A percentile compares a stretch with the other conserved stretches of the same genome.
These are phyloP conservation scores for Ondatra zibethicus DNA, from an alignment of 2,113 vertebrate genomes.

Conservation along the genomic window DNA sequence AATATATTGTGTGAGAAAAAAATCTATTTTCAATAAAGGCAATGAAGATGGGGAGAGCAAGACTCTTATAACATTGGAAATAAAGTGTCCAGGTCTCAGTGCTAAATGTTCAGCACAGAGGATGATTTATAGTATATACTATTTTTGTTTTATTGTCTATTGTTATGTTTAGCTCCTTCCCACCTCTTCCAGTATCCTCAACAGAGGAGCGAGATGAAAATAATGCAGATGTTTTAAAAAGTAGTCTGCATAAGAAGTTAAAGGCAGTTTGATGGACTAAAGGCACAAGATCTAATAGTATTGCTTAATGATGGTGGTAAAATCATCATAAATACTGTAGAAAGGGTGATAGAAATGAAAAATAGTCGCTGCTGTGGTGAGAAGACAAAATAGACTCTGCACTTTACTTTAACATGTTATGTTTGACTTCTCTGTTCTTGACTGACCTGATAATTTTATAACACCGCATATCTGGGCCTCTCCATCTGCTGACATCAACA, in stretches of 20 bases:
- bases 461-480: background rate
- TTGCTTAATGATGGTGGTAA: conserved; percentile 23
- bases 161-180: background rate
- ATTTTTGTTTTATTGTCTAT: conserved; percentile 12
- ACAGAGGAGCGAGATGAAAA: background rate
- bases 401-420: background rate
- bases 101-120: background rate
- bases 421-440: conserved; percentile 50
- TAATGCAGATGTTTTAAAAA: background rate
- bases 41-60: too few species aligned
- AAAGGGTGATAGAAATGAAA: conserved; percentile 43
- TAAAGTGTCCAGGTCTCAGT: background rate
- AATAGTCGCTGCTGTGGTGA: background rate
- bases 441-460: background rate
- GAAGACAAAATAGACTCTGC: background rate
- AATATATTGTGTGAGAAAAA: background rate
- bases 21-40: background rate
- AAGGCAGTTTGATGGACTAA: background rate
- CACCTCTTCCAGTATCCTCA: background rate
- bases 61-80: background rate
- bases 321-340: background rate
- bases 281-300: conserved; percentile 29
- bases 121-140: background rate
- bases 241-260: background rate
- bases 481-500: background rate